Evolutionary conservation across 1,140 invertebrate species (phyloP), one percentile per base, ranked within the genome.

Genomic region (Procambarus virginalis): DNA sequence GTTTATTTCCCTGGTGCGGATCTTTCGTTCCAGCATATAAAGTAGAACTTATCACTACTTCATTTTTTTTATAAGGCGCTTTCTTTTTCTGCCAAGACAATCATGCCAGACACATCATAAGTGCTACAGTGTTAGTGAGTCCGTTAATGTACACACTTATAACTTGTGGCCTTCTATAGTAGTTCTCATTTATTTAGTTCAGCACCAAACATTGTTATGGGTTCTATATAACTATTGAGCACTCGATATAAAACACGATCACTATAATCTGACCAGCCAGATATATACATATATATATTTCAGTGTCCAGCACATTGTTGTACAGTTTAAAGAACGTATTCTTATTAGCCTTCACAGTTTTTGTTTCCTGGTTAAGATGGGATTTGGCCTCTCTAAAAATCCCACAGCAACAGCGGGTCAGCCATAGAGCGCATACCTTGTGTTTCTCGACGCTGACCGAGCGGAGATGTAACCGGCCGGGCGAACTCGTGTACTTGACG

Each of bases 361-460:
- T 12, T 12, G 12, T 64, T 20, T 64, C 17, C 12, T 64, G 17
- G 60, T 64, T 1, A 2, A 12, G 68, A 70, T 68, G 17, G 64
- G 64, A 4, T 68, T 68, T 14, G 17, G 3, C 10, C 64, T 68
- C 64, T 68, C 12, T 68, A 68, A 68, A 4, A 14, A 17, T 4
- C 12, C 3, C 64, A 12, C 64, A 10, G 17, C 3, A 17, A 68
- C 12, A 68, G 64, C 3, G 3, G 20, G n/a, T 90, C 83, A 90
- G 22, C 76, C 89, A 51, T 75, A 90, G 8, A 90, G 83, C 8
- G 89, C 75, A 73, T 90, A 90, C 34, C 89, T 79, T n/a, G 89
- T 90, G 64, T 90, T 90, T 46, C 89, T 84, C 6, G 89, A 90
- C 22, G 89, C 89, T 8, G 89, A 85, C 17, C 87, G 49, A 14